Base-by-base conservation (phyloP, 2,888 invertebrate species). In the Pseudoips prasinana region DNA sequence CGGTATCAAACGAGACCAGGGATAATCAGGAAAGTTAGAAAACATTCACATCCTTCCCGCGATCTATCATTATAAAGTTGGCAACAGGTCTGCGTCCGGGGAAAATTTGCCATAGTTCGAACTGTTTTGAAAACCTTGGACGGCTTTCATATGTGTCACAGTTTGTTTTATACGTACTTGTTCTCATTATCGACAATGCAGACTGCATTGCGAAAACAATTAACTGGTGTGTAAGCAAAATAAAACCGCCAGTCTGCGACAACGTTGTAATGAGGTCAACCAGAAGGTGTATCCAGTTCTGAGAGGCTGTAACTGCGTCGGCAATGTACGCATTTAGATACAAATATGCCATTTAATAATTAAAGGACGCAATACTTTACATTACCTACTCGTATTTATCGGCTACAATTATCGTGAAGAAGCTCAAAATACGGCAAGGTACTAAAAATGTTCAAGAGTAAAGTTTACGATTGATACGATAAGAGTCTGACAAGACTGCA, bases 1-100 rank as follows among this genome's bases (percentile, higher is more conserved):
- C 59, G 60, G 64, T 60, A 69, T 59, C 54, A 38, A 41, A 51
- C 43, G 39, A 47, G 48, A 62, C 56, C 47, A 38, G 35, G 46
- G 53, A 45, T 49, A 47, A 46, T 14, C 29, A 25, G 6, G 11
- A 25, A 37, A 44, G 14, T 14, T 43, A 25, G 7, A 39, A 40
- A 46, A 34, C 46, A 37, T 30, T 47, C 45, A 42, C 35, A 53
- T 54, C 49, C 51, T 48, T 44, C 33, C 33, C 14, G 14, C 14
- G 14, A 14, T 14, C 14, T 14, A 52, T 46, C 44, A 29, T 43
- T 44, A 50, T 35, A 41, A 50, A 34, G 36, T 38, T 22, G 23
- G 28, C 28, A 7, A 8, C 23, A 24, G 14, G 22, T 23, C 20
- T 20, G 40, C 14, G 14, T 14, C 35, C 19, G 14, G 25, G 11